Percentiles rank a stretch among this genome's conserved stretches.
These are phyloP conservation scores for Balaeniceps rex DNA, from an alignment of 2,113 vertebrate genomes.

Conservation along the genomic window DNA sequence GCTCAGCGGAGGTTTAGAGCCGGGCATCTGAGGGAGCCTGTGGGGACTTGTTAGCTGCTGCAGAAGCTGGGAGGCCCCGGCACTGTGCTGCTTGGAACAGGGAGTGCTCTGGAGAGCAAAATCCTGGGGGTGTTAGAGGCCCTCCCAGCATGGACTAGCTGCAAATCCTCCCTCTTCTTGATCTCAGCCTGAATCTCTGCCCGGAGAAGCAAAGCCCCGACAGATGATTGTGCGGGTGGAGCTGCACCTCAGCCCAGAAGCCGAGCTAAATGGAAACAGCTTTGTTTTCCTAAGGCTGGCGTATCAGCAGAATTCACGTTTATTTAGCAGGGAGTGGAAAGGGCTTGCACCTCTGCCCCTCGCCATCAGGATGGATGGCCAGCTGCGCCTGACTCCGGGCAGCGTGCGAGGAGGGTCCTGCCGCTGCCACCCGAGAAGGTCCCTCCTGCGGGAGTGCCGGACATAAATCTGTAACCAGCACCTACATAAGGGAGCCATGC, in stretches of 20 bases:
- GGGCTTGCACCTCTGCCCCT: neutral
- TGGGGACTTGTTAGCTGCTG: neutral
- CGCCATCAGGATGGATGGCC: neutral
- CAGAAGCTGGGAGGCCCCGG: neutral
- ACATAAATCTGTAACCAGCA: neutral
- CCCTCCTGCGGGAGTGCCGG: neutral
- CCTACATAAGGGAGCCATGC: neutral
- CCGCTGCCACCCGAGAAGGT: neutral
- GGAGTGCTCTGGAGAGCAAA: neutral
- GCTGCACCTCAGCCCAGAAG: conserved; percentile 40
- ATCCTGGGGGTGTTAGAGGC: conserved; percentile 4
- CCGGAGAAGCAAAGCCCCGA: neutral
- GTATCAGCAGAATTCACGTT: conserved; percentile 37
- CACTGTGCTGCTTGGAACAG: neutral
- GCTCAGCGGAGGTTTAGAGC: neutral
- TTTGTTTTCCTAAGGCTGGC: conserved; percentile 51
- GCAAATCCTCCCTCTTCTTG: conserved; percentile 11
- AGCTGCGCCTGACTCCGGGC: neutral
- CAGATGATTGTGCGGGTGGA: conserved; percentile 17
- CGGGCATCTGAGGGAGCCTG: neutral
- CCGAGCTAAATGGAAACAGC: conserved; percentile 50
- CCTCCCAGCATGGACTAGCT: neutral
- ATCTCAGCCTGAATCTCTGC: conserved; percentile 37
- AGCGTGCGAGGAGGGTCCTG: neutral
- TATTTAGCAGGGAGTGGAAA: conserved; percentile 13